A percentile compares a stretch with the other conserved stretches of the same genome.
These are phyloP conservation scores for Boloria selene DNA, from an alignment of 2,888 invertebrate genomes.

Conservation along the genomic window DNA sequence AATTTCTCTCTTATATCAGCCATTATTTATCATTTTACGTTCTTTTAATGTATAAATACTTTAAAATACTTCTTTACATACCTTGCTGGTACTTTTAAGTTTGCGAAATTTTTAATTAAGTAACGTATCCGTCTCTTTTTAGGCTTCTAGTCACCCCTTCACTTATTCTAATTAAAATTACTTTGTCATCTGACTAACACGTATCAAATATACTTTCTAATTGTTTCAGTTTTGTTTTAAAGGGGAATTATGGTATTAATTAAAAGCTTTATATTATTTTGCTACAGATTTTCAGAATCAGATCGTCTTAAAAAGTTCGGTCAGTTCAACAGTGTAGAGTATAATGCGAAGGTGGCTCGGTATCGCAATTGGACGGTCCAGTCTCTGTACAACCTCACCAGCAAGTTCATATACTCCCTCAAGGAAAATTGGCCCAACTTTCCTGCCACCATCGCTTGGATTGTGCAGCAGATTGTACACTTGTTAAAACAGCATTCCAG, in stretches of 20 bases:
- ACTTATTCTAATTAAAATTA: too few relatives aligned
- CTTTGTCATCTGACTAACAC: neutral
- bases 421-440: conserved; percentile 94
- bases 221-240: too few relatives aligned
- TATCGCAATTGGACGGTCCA: conserved; percentile 91
- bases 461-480: conserved; percentile 92
- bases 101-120: too few relatives aligned
- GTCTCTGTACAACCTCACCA: conserved; percentile 89
- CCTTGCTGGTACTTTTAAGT: too few relatives aligned
- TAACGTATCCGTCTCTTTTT: too few relatives aligned
- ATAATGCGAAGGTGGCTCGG: conserved; percentile 86
- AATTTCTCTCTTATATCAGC: too few relatives aligned
- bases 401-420: conserved; percentile 91
- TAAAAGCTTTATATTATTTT: neutral
- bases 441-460: conserved; percentile 94
- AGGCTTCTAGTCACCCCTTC: too few relatives aligned
- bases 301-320: conserved; percentile 89
- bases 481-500: conserved; percentile 72
- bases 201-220: neutral
- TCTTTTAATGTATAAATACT: too few relatives aligned
- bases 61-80: too few relatives aligned
- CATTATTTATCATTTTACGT: too few relatives aligned
- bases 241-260: neutral
- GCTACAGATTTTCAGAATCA: conserved; percentile 61
- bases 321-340: conserved; percentile 87